Evolutionary conservation across 92 coral and sea anemone genomes (phyloP), one percentile per base, ranked within the genome.

Genomic region (Siderastrea radians): DNA sequence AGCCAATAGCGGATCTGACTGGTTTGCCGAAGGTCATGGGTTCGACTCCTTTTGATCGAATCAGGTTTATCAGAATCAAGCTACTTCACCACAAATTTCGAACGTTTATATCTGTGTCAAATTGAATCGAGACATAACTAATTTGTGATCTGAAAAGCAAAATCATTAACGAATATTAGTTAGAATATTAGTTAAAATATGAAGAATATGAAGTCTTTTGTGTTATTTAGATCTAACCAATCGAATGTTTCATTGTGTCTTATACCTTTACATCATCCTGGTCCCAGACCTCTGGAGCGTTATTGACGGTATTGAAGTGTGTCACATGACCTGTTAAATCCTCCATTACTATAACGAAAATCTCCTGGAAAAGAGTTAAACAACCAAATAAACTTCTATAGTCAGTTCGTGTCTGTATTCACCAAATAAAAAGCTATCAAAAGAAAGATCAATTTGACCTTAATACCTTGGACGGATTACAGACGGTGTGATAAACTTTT

Each of bases 271-370:
- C 76, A 44, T 91, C 85, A 43, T 77, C 69, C 12, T 79, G 62
- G 47, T 71, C 79, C 94, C 90, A 91, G 19, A 79, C 86, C 51
- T 77, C 82, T 6, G 83, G 86, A 3, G 94, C 94, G 60, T 49
- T 12, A 16, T 88, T 78, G 3, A 89, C 65, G 65, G 92, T 69
- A 54, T 91, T 88, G 50, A 91, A 70, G 53, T 83, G 92, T 7
- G 89, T 88, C 38, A 91, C 92, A 16, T 84, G 77, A 26, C 63
- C 86, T 57, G 90, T 77, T 12, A 91, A 83, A 16, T 88, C 85
- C 49, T 91, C 94, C 94, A 91, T 91, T 2, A 90, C 92, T 72
- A 88, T 72, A 15, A 91, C 72, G 60, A 77, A 91, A 13, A 91
- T 43, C 51, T 91, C 94, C 93, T 88, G 52, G 5, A 82, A 6